phyloP scores from a whole-genome alignment of 2,888 invertebrate genomes.

The Dryomyza anilis region DNA sequence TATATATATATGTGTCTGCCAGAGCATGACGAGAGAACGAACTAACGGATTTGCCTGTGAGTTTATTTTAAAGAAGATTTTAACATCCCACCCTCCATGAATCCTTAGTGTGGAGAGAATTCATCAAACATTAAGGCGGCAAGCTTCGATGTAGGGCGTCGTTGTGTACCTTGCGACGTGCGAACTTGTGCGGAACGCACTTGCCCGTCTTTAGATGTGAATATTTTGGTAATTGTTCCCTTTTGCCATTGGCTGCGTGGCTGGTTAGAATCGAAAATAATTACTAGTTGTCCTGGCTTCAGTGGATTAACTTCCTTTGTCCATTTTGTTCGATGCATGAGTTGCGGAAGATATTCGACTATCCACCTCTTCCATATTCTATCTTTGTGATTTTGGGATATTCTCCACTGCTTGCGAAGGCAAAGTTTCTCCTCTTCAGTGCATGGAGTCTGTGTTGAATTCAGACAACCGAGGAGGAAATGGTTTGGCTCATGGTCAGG shows the following conservation, averaged over 20 bases:
- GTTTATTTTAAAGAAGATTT: too few relatives aligned
- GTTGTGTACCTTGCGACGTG: constrained; percentile 5
- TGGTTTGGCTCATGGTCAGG: constrained; percentile 29
- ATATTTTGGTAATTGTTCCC: neutral
- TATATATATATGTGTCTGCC: too few relatives aligned
- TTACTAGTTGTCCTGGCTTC: neutral
- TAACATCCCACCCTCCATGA: neutral
- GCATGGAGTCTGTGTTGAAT: constrained; percentile 27
- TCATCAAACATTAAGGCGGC: neutral
- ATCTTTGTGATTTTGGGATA: constrained; percentile 9
- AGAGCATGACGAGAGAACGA: too few relatives aligned
- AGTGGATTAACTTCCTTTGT: neutral
- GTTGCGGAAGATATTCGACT: constrained; percentile 2
- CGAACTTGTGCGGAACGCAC: neutral
- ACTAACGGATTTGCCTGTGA: too few relatives aligned
- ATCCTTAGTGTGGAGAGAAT: neutral
- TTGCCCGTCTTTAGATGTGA: neutral
- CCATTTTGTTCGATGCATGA: constrained; percentile 13
- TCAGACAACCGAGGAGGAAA: constrained; percentile 22
- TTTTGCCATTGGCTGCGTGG: constrained; percentile 11
- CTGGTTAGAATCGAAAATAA: neutral
- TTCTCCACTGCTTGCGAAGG: constrained; percentile 12
- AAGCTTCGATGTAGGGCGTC: neutral
- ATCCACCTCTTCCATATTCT: constrained; percentile 16
- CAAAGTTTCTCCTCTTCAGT: constrained; percentile 5